Conservation (phyloP, 2,797 vertebrate species). For the Gorsachius magnificus region DNA sequence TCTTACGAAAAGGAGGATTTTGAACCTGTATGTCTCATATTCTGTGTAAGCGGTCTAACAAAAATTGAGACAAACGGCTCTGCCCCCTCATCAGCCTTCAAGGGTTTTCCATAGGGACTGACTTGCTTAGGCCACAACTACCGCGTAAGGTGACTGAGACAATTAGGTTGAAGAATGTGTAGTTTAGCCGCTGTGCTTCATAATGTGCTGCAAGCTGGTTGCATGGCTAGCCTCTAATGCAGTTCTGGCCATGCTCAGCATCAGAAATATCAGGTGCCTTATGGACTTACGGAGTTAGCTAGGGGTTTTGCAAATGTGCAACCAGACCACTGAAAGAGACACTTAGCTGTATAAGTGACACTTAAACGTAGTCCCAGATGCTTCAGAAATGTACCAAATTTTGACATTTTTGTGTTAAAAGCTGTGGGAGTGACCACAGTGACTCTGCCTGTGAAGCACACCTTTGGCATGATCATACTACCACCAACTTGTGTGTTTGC, state of each 20-base stretch:
- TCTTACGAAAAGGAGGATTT: neutral
- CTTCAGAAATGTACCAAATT: neutral
- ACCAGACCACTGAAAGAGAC: neutral
- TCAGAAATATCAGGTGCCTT: neutral
- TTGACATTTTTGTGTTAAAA: neutral
- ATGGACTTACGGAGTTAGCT: neutral
- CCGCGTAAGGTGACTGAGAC: neutral
- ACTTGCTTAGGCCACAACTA: neutral
- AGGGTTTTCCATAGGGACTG: neutral
- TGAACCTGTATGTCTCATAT: neutral
- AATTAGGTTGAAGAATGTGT: neutral
- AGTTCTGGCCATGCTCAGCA: neutral
- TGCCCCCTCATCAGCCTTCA: neutral
- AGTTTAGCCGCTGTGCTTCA: neutral
- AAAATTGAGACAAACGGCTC: neutral
- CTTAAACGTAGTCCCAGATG: neutral
- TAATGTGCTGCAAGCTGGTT: neutral
- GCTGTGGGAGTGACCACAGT: neutral
- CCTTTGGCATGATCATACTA: neutral
- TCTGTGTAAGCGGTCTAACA: neutral
- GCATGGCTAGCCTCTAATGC: neutral
- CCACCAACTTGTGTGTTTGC: rapidly evolving
- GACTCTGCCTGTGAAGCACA: neutral
- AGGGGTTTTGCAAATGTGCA: neutral
- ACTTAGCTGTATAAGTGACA: neutral